phyloP scores from a whole-genome alignment of 92 coral and sea anemone genomes.

The Paramuricea clavata region DNA sequence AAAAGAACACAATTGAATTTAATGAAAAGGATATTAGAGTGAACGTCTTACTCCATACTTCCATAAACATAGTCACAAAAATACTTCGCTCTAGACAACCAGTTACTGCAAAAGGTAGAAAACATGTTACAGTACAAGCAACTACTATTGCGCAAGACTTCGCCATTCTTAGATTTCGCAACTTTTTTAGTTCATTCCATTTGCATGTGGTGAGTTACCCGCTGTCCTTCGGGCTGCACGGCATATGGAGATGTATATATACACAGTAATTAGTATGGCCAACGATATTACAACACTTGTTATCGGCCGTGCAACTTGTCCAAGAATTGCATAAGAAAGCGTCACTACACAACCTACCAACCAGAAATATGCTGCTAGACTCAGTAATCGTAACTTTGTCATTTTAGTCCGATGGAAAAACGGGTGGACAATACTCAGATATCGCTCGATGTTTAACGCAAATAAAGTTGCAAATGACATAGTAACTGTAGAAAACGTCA shows the following conservation, averaged over 20 bases:
- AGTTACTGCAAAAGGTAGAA: not conserved
- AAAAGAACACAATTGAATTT: constrained; percentile 11
- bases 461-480: constrained; percentile 8
- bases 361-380: not conserved
- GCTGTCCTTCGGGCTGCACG: not conserved
- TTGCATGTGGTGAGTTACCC: not conserved
- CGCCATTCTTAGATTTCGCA: not conserved
- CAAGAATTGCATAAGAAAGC: not conserved
- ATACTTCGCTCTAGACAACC: not conserved
- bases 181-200: not conserved
- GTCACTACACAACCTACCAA: not conserved
- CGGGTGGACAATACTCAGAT: not conserved
- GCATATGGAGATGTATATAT: not conserved
- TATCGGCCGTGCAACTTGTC: not conserved
- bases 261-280: not conserved
- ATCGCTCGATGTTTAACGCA: constrained; percentile 12
- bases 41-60: not conserved
- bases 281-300: not conserved
- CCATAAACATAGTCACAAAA: not conserved
- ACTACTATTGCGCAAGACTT: constrained; percentile 14
- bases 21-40: not conserved
- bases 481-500: not conserved
- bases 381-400: constrained; percentile 6
- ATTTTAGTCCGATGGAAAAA: constrained; percentile 10
- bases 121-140: constrained; percentile 18